Evolutionary conservation across 2,888 invertebrate species (phyloP).

Genomic region (Alviniconcha strummeri): DNA sequence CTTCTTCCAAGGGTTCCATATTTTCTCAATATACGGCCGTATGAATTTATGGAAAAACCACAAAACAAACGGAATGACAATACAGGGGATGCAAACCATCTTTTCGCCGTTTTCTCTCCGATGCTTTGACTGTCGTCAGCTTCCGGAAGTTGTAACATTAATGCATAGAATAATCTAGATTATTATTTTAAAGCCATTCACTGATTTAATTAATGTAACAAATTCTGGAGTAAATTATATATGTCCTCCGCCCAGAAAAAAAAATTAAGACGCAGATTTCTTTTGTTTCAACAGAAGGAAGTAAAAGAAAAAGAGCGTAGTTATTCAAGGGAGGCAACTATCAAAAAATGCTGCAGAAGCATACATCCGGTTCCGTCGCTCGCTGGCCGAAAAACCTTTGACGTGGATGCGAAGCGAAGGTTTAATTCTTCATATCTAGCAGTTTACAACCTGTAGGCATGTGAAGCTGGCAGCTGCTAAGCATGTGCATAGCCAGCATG

Average conservation of each 20-base stretch:
- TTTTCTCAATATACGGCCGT: constrained; percentile 60
- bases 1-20: constrained; percentile 48
- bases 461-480: too few species aligned
- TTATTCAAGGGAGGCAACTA: constrained; percentile 9
- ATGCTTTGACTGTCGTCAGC: not conserved
- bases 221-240: too few species aligned
- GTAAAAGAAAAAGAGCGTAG: too few species aligned
- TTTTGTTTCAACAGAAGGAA: too few species aligned
- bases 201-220: too few species aligned
- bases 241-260: too few species aligned
- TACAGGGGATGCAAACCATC: constrained; percentile 72
- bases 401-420: constrained; percentile 25
- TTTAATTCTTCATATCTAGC: not conserved
- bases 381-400: constrained; percentile 20
- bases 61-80: constrained; percentile 70
- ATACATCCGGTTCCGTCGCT: not conserved
- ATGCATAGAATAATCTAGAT: too few species aligned
- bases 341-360: not conserved
- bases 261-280: too few species aligned
- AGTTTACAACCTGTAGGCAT: too few species aligned
- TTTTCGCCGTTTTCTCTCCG: constrained; percentile 5
- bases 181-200: too few species aligned
- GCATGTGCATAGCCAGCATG: too few species aligned
- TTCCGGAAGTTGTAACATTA: not conserved
- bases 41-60: constrained; percentile 72